These are phyloP conservation scores for Pilophorus perplexus DNA, from an alignment of 2,888 invertebrate genomes.

Conservation along the genomic window DNA sequence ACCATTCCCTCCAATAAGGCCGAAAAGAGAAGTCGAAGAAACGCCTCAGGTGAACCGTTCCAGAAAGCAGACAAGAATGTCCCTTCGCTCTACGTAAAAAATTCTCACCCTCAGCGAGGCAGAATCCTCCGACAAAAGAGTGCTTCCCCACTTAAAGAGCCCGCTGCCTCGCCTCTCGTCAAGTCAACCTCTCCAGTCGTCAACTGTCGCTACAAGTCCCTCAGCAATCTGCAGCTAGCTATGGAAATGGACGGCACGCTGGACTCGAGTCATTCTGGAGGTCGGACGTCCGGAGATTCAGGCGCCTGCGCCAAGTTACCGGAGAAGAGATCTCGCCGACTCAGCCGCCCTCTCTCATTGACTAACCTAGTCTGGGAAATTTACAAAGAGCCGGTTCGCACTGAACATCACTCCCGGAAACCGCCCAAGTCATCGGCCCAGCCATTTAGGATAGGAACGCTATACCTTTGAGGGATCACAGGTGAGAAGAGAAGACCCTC, in stretches of 20 bases:
- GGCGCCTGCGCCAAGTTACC: conserved; percentile 73
- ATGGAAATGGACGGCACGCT: conserved; percentile 78
- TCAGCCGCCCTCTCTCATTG: conserved; percentile 79
- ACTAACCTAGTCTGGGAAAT: conserved; percentile 84
- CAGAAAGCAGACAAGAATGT: conserved; percentile 51
- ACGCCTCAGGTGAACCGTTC: conserved; percentile 51
- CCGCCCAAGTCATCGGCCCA: conserved; percentile 3
- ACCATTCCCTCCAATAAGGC: conserved; percentile 54
- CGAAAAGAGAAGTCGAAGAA: conserved; percentile 69
- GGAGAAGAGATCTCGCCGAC: conserved; percentile 71
- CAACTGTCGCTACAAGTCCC: conserved; percentile 65
- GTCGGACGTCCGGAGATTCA: conserved; percentile 81
- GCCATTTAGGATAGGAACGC: conserved; percentile 25
- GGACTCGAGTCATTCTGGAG: conserved; percentile 85
- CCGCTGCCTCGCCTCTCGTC: conserved; percentile 58
- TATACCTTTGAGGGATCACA: conserved; percentile 27
- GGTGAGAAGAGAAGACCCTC: too few species aligned
- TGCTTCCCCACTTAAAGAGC: conserved; percentile 69
- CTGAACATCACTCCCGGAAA: conserved; percentile 52
- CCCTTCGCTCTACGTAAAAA: conserved; percentile 76
- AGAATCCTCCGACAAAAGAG: conserved; percentile 70
- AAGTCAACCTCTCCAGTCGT: conserved; percentile 74
- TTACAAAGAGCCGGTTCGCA: conserved; percentile 51
- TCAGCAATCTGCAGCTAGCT: conserved; percentile 70
- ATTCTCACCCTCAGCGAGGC: conserved; percentile 64